Conservation (phyloP, 2,888 invertebrate genomes). For the Pycnomerus fuliginosus region DNA sequence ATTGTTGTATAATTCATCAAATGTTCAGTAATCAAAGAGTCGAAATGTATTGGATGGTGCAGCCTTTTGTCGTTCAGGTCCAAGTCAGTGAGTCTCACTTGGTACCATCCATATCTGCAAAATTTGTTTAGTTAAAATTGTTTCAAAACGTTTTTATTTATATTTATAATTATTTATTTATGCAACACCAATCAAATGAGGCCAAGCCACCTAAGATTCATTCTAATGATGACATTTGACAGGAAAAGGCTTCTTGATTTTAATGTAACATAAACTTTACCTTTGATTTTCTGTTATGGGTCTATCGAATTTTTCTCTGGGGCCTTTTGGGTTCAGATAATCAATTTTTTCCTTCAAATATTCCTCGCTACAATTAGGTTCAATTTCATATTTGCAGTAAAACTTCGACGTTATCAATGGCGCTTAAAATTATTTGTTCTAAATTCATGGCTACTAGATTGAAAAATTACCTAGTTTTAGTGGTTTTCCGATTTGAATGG, state of each 20-base stretch:
- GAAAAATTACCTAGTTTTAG: conserved; percentile 29
- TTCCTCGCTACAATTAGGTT: conserved; percentile 23
- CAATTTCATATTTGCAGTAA: conserved; percentile 35
- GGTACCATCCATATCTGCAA: conserved; percentile 53
- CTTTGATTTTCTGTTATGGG: conserved; percentile 51
- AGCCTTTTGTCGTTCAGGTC: conserved; percentile 45
- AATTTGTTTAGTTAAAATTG: background rate
- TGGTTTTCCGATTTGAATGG: conserved; percentile 36
- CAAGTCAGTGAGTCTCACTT: conserved; percentile 37
- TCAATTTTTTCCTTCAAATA: conserved; percentile 37
- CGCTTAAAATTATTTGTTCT: conserved; percentile 32
- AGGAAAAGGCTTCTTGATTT: conserved; percentile 1
- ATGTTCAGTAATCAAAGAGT: conserved; percentile 45
- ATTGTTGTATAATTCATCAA: conserved; percentile 47
- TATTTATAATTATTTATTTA: background rate
- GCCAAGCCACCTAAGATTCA: no score
- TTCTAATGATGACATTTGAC: no score
- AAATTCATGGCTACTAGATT: background rate
- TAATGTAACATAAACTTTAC: conserved; percentile 29
- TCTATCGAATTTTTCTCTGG: conserved; percentile 41
- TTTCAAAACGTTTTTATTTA: background rate
- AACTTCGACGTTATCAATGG: conserved; percentile 45
- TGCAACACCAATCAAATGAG: background rate
- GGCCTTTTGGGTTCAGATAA: conserved; percentile 39
- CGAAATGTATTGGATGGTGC: conserved; percentile 54